These are phyloP conservation scores for Cotesia vestalis DNA, from an alignment of 1,140 invertebrate genomes.

Conservation along the genomic window DNA sequence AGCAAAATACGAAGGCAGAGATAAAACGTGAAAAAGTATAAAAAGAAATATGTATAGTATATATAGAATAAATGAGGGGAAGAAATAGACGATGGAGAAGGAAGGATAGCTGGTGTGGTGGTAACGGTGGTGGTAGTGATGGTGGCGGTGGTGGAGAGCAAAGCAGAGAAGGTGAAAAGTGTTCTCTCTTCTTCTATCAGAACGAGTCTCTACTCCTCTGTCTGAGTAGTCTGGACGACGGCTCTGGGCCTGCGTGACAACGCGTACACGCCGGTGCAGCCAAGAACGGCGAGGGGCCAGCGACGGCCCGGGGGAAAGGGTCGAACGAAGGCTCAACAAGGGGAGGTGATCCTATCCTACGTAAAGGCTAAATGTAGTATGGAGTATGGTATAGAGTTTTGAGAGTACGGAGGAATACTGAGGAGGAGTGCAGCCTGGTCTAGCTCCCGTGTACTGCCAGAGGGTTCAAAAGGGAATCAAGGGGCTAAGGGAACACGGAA, in stretches of 20 bases:
- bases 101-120: neutral
- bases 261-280: constrained; percentile 53
- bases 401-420: neutral
- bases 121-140: neutral
- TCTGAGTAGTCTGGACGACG: constrained; percentile 52
- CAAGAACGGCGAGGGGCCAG: constrained; percentile 22
- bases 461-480: constrained; percentile 28
- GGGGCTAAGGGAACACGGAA: constrained; percentile 53
- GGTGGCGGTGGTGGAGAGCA: neutral
- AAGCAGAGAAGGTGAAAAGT: constrained; percentile 30
- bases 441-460: constrained; percentile 34
- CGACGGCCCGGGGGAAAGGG: constrained; percentile 7
- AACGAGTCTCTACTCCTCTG: constrained; percentile 25
- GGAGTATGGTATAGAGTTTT: neutral
- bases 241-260: constrained; percentile 63
- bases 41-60: neutral
- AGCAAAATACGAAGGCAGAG: constrained; percentile 37
- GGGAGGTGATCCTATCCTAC: constrained; percentile 35
- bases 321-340: constrained; percentile 37
- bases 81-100: neutral
- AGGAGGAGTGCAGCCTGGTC: constrained; percentile 40
- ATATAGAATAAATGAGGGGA: constrained; percentile 37
- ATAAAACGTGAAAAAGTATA: constrained; percentile 29
- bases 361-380: constrained; percentile 20
- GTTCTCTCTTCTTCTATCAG: constrained; percentile 15